A percentile compares a stretch with the other conserved stretches of the same genome.
phyloP scores from a whole-genome alignment of 2,797 vertebrate species.

The Tangara arthus region DNA sequence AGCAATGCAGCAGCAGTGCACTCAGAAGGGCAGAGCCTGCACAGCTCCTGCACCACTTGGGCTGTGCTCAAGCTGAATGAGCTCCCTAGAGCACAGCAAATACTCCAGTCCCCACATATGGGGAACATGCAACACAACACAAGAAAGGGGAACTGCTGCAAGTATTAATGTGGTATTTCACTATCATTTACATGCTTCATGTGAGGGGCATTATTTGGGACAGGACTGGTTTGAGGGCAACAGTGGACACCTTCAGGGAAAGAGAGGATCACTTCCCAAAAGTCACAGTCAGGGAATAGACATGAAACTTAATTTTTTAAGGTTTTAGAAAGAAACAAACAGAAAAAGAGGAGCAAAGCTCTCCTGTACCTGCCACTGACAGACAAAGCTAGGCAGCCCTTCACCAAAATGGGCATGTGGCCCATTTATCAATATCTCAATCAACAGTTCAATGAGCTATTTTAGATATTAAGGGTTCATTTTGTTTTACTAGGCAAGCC shows the following conservation, averaged over 20 bases:
- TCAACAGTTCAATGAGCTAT: background rate
- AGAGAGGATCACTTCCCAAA: background rate
- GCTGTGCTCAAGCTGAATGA: background rate
- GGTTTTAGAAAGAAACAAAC: background rate
- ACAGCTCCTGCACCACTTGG: background rate
- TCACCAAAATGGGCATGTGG: background rate
- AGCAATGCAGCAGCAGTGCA: background rate
- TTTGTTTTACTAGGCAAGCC: background rate
- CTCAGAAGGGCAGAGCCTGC: background rate
- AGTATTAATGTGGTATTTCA: background rate
- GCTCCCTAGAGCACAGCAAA: background rate
- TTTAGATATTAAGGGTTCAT: background rate
- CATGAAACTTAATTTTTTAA: background rate
- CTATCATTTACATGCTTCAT: background rate
- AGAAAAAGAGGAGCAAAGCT: background rate
- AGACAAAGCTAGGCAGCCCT: background rate
- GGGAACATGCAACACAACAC: background rate
- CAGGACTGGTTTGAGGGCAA: background rate
- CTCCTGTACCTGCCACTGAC: background rate
- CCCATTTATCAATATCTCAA: too few relatives aligned
- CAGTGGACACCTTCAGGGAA: rapidly evolving
- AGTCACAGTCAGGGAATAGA: background rate
- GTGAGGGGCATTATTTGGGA: background rate
- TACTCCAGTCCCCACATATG: background rate
- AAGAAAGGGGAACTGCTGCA: background rate